Conservation (phyloP, 2,113 vertebrate species). For the Misgurnus mizolepis region DNA sequence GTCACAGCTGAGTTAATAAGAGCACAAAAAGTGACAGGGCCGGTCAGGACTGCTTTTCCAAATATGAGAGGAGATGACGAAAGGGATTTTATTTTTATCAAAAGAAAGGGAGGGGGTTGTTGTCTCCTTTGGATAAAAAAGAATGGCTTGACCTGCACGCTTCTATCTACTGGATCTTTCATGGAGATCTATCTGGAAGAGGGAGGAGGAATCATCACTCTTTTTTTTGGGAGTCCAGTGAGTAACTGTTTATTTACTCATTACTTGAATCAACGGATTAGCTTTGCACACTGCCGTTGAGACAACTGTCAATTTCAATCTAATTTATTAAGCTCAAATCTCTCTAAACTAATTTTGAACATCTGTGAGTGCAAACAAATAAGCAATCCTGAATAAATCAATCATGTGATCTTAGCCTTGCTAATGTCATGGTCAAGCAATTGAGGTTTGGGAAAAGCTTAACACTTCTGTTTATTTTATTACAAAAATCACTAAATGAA, state of each 20-base stretch:
- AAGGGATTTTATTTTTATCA: constrained; percentile 65
- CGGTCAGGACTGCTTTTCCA: constrained; percentile 29
- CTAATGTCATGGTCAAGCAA: too few species aligned
- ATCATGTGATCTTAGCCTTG: too few species aligned
- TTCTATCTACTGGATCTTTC: constrained; percentile 57
- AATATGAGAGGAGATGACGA: constrained; percentile 45
- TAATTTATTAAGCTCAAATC: background rate
- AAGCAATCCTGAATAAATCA: too few species aligned
- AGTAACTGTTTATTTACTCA: background rate
- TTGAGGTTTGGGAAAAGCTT: background rate
- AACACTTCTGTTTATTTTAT: constrained; percentile 35
- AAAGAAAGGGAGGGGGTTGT: constrained; percentile 52
- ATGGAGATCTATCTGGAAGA: constrained; percentile 12
- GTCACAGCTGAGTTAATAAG: constrained; percentile 63
- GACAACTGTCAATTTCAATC: background rate
- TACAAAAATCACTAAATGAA: constrained; percentile 22
- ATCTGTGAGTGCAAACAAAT: too few species aligned
- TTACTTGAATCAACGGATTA: background rate
- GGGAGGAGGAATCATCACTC: background rate
- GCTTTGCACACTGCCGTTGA: background rate
- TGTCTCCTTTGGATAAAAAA: constrained; percentile 54
- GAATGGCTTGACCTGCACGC: constrained; percentile 59
- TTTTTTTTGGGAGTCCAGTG: background rate
- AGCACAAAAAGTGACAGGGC: constrained; percentile 33
- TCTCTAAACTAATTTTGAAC: too few species aligned